phyloP scores from a whole-genome alignment of 2,113 vertebrate species.

The Archocentrus centrarchus region DNA sequence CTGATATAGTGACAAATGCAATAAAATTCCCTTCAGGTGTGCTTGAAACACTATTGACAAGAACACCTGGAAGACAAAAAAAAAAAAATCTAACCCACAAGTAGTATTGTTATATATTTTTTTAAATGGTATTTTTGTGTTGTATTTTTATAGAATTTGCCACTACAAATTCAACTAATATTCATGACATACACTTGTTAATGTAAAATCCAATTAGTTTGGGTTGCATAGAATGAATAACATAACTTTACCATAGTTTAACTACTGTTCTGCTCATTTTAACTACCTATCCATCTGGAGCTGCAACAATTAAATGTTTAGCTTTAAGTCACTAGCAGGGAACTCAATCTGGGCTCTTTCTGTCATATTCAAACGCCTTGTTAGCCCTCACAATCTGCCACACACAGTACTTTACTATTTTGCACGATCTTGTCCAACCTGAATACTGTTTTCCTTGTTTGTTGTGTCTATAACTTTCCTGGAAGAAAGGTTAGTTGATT shows the following conservation, averaged over 20 bases:
- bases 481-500: neutral
- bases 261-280: neutral
- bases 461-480: conserved; percentile 6
- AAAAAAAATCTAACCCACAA: no score
- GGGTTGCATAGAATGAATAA: neutral
- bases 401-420: neutral
- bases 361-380: conserved; percentile 23
- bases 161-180: no score
- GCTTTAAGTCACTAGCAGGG: conserved; percentile 43
- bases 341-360: conserved; percentile 41
- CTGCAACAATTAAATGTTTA: conserved; percentile 12
- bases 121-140: no score
- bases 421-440: neutral
- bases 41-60: no score
- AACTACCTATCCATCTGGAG: conserved; percentile 15
- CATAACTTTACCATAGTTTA: neutral
- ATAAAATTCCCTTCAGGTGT: no score
- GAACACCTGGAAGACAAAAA: no score
- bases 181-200: no score
- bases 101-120: no score
- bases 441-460: neutral
- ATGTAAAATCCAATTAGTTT: neutral
- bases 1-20: no score
- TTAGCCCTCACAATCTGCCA: conserved; percentile 39
- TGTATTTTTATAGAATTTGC: no score